phyloP scores from a whole-genome alignment of 2,888 invertebrate genomes.

The Mantis religiosa region DNA sequence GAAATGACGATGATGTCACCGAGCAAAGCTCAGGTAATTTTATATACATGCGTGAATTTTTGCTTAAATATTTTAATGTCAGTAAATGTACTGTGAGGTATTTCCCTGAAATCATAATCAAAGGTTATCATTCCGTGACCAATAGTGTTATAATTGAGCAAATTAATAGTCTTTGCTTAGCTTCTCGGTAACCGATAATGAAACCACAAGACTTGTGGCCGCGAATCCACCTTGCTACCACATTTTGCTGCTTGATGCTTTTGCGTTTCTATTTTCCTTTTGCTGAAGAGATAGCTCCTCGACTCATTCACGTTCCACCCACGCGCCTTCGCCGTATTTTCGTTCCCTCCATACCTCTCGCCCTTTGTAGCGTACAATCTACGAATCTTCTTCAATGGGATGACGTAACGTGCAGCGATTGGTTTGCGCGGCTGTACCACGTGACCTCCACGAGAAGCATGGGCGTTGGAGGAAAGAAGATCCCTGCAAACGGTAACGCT shows the following conservation, averaged over 20 bases:
- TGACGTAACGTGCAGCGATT: constrained; percentile 47
- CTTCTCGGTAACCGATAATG: not conserved
- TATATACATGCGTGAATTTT: no score
- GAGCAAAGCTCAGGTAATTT: no score
- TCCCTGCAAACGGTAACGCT: constrained; percentile 6
- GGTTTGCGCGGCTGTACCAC: constrained; percentile 36
- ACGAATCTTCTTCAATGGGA: constrained; percentile 48
- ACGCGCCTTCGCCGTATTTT: constrained; percentile 3
- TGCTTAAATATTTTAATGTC: no score
- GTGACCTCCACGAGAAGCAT: constrained; percentile 22
- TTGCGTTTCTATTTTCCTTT: not conserved
- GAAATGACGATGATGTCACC: no score
- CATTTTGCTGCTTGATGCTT: not conserved
- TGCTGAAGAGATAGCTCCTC: not conserved
- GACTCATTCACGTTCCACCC: constrained; percentile 15
- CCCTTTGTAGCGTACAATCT: constrained; percentile 24
- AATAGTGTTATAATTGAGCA: no score
- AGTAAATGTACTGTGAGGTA: no score
- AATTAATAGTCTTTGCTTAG: no score
- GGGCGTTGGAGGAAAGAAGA: constrained; percentile 12
- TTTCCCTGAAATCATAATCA: no score
- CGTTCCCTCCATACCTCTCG: not conserved
- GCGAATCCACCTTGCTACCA: not conserved
- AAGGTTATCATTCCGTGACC: no score
- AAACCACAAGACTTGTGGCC: not conserved